Percentiles rank a stretch among this genome's conserved stretches.
Conservation (phyloP, 2,888 invertebrate species). For the Heliconius cydno region DNA sequence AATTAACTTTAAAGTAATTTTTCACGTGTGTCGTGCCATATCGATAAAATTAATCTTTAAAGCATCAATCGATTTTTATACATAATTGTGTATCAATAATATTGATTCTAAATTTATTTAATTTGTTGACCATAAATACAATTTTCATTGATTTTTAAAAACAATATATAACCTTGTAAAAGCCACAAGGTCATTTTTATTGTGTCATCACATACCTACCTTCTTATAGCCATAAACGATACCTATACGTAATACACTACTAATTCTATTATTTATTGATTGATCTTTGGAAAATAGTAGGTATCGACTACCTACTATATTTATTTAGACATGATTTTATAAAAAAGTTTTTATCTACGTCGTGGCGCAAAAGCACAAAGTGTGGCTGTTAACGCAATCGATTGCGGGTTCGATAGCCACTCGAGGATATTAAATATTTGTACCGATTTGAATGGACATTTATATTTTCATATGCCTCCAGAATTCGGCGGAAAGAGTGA, state of each 20-base stretch:
- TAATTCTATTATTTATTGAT: neutral
- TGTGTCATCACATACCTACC: constrained; percentile 2
- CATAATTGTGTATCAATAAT: neutral
- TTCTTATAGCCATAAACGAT: neutral
- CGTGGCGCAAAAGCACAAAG: too few relatives aligned
- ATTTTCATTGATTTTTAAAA: constrained; percentile 9
- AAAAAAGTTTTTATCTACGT: neutral
- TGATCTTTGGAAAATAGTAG: neutral
- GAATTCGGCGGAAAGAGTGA: too few relatives aligned
- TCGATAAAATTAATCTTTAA: neutral
- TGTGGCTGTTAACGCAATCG: too few relatives aligned
- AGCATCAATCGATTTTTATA: neutral
- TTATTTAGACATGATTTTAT: neutral
- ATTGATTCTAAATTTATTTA: neutral
- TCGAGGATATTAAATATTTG: too few relatives aligned
- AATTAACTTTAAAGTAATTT: neutral
- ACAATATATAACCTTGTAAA: neutral
- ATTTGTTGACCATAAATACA: constrained; percentile 6
- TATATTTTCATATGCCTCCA: too few relatives aligned
- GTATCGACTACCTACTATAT: neutral
- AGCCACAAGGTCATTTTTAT: constrained; percentile 9
- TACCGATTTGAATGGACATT: too few relatives aligned
- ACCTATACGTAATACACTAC: neutral
- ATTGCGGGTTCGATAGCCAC: too few relatives aligned
- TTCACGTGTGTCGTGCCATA: neutral